These are phyloP conservation scores for Charadrius vociferus DNA, from an alignment of 2,113 vertebrate species.

Conservation along the genomic window DNA sequence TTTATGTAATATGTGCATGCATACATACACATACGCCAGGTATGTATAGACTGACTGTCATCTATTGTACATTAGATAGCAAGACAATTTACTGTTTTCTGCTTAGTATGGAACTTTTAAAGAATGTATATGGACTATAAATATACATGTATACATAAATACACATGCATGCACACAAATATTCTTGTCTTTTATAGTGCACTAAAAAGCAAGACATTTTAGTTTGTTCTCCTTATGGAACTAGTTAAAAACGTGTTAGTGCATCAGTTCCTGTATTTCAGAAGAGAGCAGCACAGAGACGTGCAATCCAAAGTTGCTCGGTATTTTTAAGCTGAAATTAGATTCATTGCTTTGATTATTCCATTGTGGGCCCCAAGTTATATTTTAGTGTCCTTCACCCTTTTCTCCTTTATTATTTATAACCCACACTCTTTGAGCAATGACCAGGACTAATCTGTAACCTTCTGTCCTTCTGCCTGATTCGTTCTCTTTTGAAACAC, in stretches of 20 bases:
- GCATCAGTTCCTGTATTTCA: not conserved
- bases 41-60: not conserved
- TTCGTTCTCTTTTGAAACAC: constrained; percentile 94
- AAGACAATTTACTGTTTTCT: not conserved
- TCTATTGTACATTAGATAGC: not conserved
- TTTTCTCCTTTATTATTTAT: constrained; percentile 99
- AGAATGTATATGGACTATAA: not conserved
- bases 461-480: constrained; percentile 98
- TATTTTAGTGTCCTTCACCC: constrained; percentile 91
- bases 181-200: not conserved
- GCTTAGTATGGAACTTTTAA: not conserved
- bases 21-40: too few relatives aligned
- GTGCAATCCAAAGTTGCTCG: constrained; percentile 72
- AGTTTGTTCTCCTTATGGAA: not conserved
- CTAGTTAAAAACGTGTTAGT: not conserved
- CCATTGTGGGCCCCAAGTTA: constrained; percentile 85
- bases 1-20: not conserved
- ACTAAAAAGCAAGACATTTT: not conserved
- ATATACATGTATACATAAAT: not conserved
- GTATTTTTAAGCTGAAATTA: constrained; percentile 92
- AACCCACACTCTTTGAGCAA: constrained; percentile 95
- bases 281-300: not conserved
- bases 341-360: constrained; percentile 93
- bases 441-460: constrained; percentile 99
- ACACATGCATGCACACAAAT: accelerated